Evolutionary conservation across 2,888 invertebrate species (phyloP).

Genomic region (Drosophila ustulata): DNA sequence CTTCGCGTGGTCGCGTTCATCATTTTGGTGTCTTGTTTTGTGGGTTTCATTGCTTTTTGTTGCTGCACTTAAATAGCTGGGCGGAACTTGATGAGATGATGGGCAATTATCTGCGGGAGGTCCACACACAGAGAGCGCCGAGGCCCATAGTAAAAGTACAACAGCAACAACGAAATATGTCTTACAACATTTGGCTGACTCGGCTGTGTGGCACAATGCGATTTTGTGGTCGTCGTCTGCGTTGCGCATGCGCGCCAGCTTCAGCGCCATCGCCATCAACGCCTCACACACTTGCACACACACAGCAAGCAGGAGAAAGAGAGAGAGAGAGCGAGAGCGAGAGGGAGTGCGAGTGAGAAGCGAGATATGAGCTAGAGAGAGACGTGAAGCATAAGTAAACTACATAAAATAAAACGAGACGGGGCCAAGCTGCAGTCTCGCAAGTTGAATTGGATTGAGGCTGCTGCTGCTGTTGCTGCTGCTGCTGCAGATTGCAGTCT

Average conservation of each 20-base stretch:
- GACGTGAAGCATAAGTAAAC: constrained; percentile 15
- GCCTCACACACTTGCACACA: constrained; percentile 57
- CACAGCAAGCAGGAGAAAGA: constrained; percentile 21
- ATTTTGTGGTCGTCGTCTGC: constrained; percentile 54
- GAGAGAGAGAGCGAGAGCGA: constrained; percentile 32
- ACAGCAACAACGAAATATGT: constrained; percentile 59
- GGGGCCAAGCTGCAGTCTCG: constrained; percentile 9
- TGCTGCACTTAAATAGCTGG: constrained; percentile 82
- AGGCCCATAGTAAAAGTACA: constrained; percentile 45
- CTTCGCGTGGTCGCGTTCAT: constrained; percentile 79
- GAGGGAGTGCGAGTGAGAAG: constrained; percentile 29
- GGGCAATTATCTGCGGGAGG: constrained; percentile 85
- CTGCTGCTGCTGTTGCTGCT: background rate
- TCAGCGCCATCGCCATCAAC: constrained; percentile 81
- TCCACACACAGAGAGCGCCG: constrained; percentile 60
- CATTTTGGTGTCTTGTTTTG: constrained; percentile 79
- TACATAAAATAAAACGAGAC: constrained; percentile 45
- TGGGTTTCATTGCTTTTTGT: constrained; percentile 74
- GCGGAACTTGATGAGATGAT: constrained; percentile 85
- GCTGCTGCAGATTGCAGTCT: constrained; percentile 14
- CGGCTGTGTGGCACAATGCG: constrained; percentile 47
- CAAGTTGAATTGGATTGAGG: background rate
- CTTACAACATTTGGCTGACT: constrained; percentile 69
- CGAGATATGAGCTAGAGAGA: background rate
- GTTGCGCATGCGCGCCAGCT: constrained; percentile 79